Conservation (phyloP, 2,888 invertebrate species). For the Torymus texanus region DNA sequence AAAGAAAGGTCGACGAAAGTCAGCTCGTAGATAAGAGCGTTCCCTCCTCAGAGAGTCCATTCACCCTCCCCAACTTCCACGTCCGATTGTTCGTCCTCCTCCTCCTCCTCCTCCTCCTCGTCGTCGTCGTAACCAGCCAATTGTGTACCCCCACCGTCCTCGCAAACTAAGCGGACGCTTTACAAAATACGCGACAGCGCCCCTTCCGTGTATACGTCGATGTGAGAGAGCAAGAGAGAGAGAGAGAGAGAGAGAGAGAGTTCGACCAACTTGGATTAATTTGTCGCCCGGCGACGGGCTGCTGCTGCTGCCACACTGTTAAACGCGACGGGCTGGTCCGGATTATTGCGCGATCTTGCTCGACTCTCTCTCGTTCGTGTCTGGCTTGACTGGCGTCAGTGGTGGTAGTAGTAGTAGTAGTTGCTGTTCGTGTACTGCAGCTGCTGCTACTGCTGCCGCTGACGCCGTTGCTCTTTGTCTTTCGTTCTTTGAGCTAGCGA, state of each 20-base stretch:
- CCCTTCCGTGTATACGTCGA: constrained; percentile 41
- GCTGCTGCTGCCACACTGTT: constrained; percentile 1
- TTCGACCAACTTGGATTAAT: constrained; percentile 53
- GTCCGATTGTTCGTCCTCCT: constrained; percentile 17
- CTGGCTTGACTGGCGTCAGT: too few relatives aligned
- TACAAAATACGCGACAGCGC: constrained; percentile 29
- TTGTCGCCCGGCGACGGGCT: constrained; percentile 38
- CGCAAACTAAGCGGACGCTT: constrained; percentile 40
- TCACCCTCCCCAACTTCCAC: constrained; percentile 24
- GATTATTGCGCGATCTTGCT: constrained; percentile 32
- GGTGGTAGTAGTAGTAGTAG: neutral
- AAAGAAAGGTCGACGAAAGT: constrained; percentile 14
- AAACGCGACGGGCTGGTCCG: constrained; percentile 3
- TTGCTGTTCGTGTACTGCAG: too few relatives aligned
- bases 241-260: neutral
- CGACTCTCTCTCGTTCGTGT: neutral
- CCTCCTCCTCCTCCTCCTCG: too few relatives aligned
- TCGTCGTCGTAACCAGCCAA: constrained; percentile 32
- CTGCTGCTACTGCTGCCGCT: too few relatives aligned
- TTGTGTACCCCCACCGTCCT: constrained; percentile 32
- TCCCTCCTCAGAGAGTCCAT: constrained; percentile 13
- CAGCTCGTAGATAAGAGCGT: neutral
- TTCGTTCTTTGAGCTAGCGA: too few relatives aligned
- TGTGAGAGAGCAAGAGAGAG: neutral
- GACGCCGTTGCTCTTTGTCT: too few relatives aligned